Percentiles rank a stretch among this genome's conserved stretches.
phyloP scores from a whole-genome alignment of 2,888 invertebrate species.

The Dorcus parallelipipedus region DNA sequence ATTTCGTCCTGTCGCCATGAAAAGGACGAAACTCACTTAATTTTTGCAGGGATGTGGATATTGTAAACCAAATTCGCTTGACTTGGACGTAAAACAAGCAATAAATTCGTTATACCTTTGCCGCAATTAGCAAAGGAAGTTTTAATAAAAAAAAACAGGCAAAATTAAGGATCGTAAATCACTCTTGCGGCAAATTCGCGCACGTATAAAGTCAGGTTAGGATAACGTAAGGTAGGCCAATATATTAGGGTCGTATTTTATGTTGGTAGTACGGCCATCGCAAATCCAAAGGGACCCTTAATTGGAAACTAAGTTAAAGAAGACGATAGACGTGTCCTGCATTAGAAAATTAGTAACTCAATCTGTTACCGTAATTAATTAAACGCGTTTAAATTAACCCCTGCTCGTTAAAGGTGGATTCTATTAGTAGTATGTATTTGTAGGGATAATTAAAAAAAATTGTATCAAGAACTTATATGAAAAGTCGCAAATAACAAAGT shows the following conservation, averaged over 20 bases:
- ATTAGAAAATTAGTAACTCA: slow-evolving; percentile 9
- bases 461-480: no score
- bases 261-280: slow-evolving; percentile 5
- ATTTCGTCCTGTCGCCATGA: no score
- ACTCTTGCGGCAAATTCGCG: slow-evolving; percentile 1
- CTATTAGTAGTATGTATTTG: no score
- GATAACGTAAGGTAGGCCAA: slow-evolving; percentile 10
- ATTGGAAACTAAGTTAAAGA: slow-evolving; percentile 14
- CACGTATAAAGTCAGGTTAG: slow-evolving; percentile 14
- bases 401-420: no score
- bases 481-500: no score
- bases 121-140: no score
- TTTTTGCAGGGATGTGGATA: no score
- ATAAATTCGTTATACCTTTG: no score
- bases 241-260: slow-evolving; percentile 8
- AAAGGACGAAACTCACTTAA: no score
- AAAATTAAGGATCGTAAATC: background rate
- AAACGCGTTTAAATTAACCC: background rate
- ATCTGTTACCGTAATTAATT: slow-evolving; percentile 1
- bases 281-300: slow-evolving; percentile 9
- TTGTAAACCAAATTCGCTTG: no score
- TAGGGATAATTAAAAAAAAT: no score
- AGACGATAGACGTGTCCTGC: slow-evolving; percentile 8
- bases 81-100: no score
- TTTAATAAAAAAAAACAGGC: background rate